Evolutionary conservation across 23 tunicate genomes (phyloP).

Genomic region (Clavelina lepadiformis): DNA sequence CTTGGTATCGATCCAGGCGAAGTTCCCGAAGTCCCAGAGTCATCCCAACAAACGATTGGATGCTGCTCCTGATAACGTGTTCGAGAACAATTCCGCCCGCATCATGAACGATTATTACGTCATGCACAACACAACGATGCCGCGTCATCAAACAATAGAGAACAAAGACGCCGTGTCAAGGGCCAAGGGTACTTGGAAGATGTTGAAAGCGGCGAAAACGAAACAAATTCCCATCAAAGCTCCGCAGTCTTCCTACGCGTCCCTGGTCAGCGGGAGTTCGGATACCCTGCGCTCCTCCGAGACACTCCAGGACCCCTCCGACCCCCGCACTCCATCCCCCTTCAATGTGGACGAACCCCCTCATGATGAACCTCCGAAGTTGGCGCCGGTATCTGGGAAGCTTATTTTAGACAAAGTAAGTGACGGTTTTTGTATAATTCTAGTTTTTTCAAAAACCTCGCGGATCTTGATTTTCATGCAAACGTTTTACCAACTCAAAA

Average conservation of each 20-base stretch:
- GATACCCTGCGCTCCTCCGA: constrained; percentile 24
- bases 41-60: background rate
- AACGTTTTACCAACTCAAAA: no score
- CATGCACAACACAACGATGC: background rate
- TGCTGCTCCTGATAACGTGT: background rate
- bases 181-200: constrained; percentile 56
- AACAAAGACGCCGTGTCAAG: constrained; percentile 13
- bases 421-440: no score
- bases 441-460: no score
- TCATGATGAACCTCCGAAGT: constrained; percentile 40
- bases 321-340: background rate
- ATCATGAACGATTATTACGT: constrained; percentile 4
- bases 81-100: background rate
- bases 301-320: background rate
- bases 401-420: constrained; percentile 39
- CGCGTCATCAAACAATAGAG: constrained; percentile 2
- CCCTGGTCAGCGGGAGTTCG: constrained; percentile 20
- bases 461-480: no score
- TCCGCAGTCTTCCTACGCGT: background rate
- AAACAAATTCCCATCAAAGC: constrained; percentile 12
- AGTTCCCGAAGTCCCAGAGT: background rate
- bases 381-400: constrained; percentile 57
- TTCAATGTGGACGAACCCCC: background rate
- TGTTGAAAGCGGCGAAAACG: constrained; percentile 19
- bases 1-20: constrained; percentile 1